Evolutionary conservation across 1,140 invertebrate species (phyloP), one percentile per base, ranked within the genome.

Genomic region (Hypsibius dujardini): DNA sequence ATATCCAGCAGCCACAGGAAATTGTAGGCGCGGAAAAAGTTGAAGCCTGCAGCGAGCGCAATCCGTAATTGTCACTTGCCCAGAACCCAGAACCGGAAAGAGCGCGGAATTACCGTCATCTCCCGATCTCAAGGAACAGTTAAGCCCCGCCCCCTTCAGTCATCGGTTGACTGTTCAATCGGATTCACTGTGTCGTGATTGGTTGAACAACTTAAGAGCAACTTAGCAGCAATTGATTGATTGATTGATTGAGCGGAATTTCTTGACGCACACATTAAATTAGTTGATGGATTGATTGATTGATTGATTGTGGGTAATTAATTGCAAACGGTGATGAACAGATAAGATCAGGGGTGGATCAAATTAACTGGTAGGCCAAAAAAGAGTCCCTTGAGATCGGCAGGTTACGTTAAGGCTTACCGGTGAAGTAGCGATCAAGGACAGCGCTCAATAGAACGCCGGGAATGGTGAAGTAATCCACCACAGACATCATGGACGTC

Each of bases 381-480:
- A 56, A 56, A n/a, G 50, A 56, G n/a, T 56, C n/a, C 50, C 50
- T n/a, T 28, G 28, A 28, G 28, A 28, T 28, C 28, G 28, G 28
- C 28, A 28, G 28, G 28, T 28, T 28, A 28, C 28, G 28, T 28
- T 28, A 28, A 28, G 28, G 50, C 50, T 15, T 45, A 67, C 62
- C 62, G 12, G 62, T 67, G 42, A 67, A 67, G 42, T 67, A 67
- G 12, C 62, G 62, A 42, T 67, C 45, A 7, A 67, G 42, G 7
- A 67, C 45, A 45, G 45, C 62, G 3, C 62, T 42, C 12, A 42
- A 7, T 42, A 67, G 3, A 42, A 67, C 62, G 42, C 62, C 45
- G 62, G 62, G 62, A 15, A 67, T 67, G 12, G 62, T 67, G 42
- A 67, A 67, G 42, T 67, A 67, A 42, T 67, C 62, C 3, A 67